A percentile compares a stretch with the other conserved stretches of the same genome.
Evolutionary conservation across 2,888 invertebrate genomes (phyloP).

Genomic region (Yponomeuta plumbellus): DNA sequence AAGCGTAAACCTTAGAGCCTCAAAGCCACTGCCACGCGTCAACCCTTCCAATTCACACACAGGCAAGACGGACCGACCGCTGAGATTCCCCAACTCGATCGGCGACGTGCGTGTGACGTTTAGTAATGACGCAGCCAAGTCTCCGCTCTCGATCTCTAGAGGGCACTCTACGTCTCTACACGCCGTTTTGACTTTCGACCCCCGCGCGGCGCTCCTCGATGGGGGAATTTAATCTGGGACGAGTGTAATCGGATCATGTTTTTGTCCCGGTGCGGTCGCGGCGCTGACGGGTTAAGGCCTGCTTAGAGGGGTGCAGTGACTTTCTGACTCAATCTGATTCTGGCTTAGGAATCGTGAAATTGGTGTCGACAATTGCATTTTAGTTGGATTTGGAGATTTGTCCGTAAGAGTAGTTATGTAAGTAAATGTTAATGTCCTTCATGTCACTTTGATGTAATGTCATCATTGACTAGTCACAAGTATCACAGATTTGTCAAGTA

Average conservation of each 20-base stretch:
- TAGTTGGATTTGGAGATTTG: too few relatives aligned
- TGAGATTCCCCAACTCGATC: background rate
- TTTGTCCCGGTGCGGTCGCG: conserved; percentile 27
- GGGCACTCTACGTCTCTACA: conserved; percentile 45
- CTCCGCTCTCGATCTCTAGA: conserved; percentile 31
- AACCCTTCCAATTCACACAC: too few relatives aligned
- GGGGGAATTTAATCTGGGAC: conserved; percentile 46
- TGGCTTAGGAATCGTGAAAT: background rate
- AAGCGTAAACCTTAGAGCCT: too few relatives aligned
- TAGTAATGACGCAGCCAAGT: conserved; percentile 33
- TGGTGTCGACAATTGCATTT: background rate
- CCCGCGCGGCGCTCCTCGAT: conserved; percentile 15
- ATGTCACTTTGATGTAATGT: too few relatives aligned
- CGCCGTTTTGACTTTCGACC: conserved; percentile 38
- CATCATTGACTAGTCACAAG: too few relatives aligned
- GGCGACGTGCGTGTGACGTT: conserved; percentile 30
- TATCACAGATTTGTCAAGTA: too few relatives aligned
- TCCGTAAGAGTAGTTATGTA: too few relatives aligned
- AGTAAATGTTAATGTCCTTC: too few relatives aligned
- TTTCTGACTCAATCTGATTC: background rate
- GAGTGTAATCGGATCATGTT: conserved; percentile 37
- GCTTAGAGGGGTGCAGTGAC: background rate
- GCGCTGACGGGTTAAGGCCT: conserved; percentile 5
- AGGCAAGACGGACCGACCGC: too few relatives aligned
- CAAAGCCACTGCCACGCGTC: too few relatives aligned